These are phyloP conservation scores for Eupithecia tripunctaria DNA, from an alignment of 2,888 invertebrate species.

Conservation along the genomic window DNA sequence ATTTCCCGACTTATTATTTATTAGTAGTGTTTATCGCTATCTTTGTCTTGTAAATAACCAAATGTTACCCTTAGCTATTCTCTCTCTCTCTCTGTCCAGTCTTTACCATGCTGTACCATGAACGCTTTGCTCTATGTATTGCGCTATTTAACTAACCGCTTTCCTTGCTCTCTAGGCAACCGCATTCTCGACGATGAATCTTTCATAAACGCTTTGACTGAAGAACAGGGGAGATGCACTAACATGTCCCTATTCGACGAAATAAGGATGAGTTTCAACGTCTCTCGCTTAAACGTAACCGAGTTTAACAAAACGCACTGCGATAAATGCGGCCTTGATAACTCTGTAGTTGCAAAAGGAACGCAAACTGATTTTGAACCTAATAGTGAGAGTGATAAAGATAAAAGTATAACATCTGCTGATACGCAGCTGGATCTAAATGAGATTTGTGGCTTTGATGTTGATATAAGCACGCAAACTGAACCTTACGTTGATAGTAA, in stretches of 20 bases:
- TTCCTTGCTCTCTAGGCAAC: slow-evolving; percentile 60
- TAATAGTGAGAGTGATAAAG: slow-evolving; percentile 15
- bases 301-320: slow-evolving; percentile 48
- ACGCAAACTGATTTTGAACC: slow-evolving; percentile 55
- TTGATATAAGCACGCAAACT: slow-evolving; percentile 20
- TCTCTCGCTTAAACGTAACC: slow-evolving; percentile 56
- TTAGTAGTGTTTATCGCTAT: not conserved
- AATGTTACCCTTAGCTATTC: not conserved
- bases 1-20: too few species aligned
- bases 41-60: not conserved
- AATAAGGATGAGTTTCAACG: slow-evolving; percentile 71
- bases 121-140: slow-evolving; percentile 6
- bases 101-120: not conserved
- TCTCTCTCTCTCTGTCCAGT: too few species aligned
- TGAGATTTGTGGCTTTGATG: not conserved
- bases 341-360: slow-evolving; percentile 46
- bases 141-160: slow-evolving; percentile 10
- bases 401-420: slow-evolving; percentile 19
- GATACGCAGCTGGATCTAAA: slow-evolving; percentile 19
- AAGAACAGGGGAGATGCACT: slow-evolving; percentile 70
- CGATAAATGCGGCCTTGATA: slow-evolving; percentile 50
- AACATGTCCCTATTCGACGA: slow-evolving; percentile 77
- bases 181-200: slow-evolving; percentile 74
- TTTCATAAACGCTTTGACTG: slow-evolving; percentile 66
- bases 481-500: slow-evolving; percentile 46